These are phyloP conservation scores for Aphelenchoides fujianensis DNA, from an alignment of 1,140 invertebrate genomes.

Conservation along the genomic window DNA sequence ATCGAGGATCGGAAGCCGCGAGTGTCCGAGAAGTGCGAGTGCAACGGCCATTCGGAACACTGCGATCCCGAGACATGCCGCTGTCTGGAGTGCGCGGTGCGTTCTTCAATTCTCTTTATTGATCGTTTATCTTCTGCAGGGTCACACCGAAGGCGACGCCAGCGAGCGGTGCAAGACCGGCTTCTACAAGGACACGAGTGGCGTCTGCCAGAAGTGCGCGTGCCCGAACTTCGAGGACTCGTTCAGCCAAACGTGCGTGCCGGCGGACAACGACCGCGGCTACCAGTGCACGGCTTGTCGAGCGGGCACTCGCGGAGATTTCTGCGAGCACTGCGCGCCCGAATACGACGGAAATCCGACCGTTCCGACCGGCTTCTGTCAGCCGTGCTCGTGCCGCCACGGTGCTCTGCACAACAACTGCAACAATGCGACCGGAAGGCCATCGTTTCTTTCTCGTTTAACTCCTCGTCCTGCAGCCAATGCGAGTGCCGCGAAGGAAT, in stretches of 20 bases:
- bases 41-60: slow-evolving; percentile 74
- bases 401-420: slow-evolving; percentile 30
- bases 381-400: slow-evolving; percentile 72
- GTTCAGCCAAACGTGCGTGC: slow-evolving; percentile 66
- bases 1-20: slow-evolving; percentile 80
- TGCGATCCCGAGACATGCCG: slow-evolving; percentile 81
- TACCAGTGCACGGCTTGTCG: slow-evolving; percentile 65
- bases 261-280: slow-evolving; percentile 48
- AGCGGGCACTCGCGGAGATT: slow-evolving; percentile 66
- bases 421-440: slow-evolving; percentile 72
- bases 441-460: no score
- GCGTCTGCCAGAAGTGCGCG: slow-evolving; percentile 70
- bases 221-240: slow-evolving; percentile 70
- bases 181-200: slow-evolving; percentile 75
- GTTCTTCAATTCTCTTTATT: slow-evolving; percentile 74
- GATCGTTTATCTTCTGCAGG: no score
- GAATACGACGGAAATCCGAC: slow-evolving; percentile 74
- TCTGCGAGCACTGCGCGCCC: slow-evolving; percentile 82
- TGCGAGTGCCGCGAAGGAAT: no score
- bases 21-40: slow-evolving; percentile 76
- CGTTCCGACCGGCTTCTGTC: slow-evolving; percentile 71
- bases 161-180: slow-evolving; percentile 84
- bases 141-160: slow-evolving; percentile 67
- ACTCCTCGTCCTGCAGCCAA: no score
- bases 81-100: slow-evolving; percentile 83